Evolutionary conservation across 2,888 invertebrate species (phyloP).

Genomic region (Agriopis aurantiaria): DNA sequence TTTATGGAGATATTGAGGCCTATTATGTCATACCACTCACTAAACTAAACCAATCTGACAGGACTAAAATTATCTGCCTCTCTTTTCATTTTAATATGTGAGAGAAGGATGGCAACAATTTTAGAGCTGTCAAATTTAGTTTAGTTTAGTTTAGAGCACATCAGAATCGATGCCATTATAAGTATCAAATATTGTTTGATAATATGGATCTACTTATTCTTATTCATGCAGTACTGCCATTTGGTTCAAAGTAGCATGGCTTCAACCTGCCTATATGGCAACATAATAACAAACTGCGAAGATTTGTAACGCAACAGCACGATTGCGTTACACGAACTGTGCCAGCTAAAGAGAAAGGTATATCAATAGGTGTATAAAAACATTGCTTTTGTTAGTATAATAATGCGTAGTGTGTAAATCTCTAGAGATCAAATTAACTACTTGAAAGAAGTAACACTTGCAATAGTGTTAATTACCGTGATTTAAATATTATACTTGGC

Average conservation of each 20-base stretch:
- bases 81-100: no score
- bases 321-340: slow-evolving; percentile 40
- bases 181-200: not conserved
- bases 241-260: not conserved
- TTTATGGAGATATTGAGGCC: no score
- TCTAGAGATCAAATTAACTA: not conserved
- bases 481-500: no score
- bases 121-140: no score
- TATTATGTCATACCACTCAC: no score
- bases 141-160: no score
- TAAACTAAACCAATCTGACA: no score
- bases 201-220: not conserved
- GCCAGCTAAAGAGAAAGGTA: slow-evolving; percentile 43
- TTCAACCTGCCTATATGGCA: slow-evolving; percentile 8
- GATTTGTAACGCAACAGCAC: slow-evolving; percentile 44
- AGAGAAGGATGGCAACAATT: no score
- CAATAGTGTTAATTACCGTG: no score
- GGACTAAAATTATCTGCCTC: no score
- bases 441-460: not conserved
- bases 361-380: slow-evolving; percentile 13
- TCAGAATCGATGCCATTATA: no score
- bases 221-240: not conserved
- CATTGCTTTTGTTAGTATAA: not conserved
- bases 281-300: slow-evolving; percentile 39
- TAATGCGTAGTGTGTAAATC: not conserved